A percentile compares a stretch with the other conserved stretches of the same genome.
Conservation (phyloP, 1,140 invertebrate genomes). For the Trichonephila inaurata region DNA sequence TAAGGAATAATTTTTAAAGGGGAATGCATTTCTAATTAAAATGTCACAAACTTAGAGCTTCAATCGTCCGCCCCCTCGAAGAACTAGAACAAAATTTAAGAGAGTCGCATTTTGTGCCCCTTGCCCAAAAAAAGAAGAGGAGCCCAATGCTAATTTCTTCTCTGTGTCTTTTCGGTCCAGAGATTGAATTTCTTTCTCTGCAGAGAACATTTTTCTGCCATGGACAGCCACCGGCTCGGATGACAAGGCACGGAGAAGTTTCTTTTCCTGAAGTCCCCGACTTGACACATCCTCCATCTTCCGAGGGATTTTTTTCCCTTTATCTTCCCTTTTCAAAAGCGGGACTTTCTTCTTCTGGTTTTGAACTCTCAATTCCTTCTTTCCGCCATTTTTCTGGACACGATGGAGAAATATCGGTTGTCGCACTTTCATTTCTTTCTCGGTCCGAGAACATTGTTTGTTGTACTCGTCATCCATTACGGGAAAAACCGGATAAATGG, state of each 20-base stretch:
- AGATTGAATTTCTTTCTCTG: slow-evolving; percentile 16
- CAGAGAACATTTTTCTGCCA: slow-evolving; percentile 10
- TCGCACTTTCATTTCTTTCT: slow-evolving; percentile 66
- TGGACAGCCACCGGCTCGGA: not conserved
- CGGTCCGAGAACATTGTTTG: slow-evolving; percentile 54
- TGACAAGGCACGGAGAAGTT: slow-evolving; percentile 44
- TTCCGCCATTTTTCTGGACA: slow-evolving; percentile 14
- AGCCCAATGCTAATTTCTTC: not conserved
- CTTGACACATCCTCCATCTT: slow-evolving; percentile 60
- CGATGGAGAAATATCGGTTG: slow-evolving; percentile 61
- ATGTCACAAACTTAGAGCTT: too few relatives aligned
- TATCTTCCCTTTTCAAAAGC: slow-evolving; percentile 24
- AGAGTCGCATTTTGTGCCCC: too few relatives aligned
- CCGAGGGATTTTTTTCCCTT: not conserved
- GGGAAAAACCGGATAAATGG: slow-evolving; percentile 61
- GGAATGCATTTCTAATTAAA: too few relatives aligned
- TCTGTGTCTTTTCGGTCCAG: not conserved
- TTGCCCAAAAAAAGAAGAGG: not conserved
- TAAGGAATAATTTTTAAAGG: too few relatives aligned
- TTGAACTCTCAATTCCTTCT: slow-evolving; percentile 47
- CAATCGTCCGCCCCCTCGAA: too few relatives aligned
- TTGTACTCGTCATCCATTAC: slow-evolving; percentile 64
- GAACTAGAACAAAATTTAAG: too few relatives aligned
- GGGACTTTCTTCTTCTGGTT: slow-evolving; percentile 41
- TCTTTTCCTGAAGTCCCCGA: slow-evolving; percentile 45